Evolutionary conservation across 1,140 invertebrate species (phyloP).

Genomic region (Melipona quadrifasciata): DNA sequence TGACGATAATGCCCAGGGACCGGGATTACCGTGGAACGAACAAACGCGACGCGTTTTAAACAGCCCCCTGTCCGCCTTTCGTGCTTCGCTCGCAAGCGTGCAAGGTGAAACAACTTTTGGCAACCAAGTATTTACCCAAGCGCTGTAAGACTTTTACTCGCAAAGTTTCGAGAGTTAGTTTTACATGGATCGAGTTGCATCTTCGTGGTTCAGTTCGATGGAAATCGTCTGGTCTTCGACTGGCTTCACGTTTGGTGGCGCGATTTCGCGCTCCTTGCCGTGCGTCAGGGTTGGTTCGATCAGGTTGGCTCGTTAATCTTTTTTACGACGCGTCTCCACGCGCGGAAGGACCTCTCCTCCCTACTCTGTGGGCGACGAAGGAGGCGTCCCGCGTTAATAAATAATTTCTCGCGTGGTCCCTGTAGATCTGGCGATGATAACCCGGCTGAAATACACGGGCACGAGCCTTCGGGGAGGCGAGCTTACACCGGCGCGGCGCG

Average conservation of each 20-base stretch:
- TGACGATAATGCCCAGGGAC: slow-evolving; percentile 71
- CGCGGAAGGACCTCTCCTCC: slow-evolving; percentile 65
- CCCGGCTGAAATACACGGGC: slow-evolving; percentile 78
- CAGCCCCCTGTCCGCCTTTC: slow-evolving; percentile 16
- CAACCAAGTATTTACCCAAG: not conserved
- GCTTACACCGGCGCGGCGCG: slow-evolving; percentile 33
- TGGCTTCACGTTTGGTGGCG: slow-evolving; percentile 28
- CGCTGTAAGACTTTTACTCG: not conserved
- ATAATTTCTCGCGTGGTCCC: slow-evolving; percentile 81
- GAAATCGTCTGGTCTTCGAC: slow-evolving; percentile 22
- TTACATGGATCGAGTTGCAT: too few relatives aligned
- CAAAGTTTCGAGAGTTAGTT: not conserved
- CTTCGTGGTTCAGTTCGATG: not conserved
- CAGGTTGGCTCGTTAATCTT: slow-evolving; percentile 80
- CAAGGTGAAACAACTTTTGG: slow-evolving; percentile 55
- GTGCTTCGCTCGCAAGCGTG: not conserved
- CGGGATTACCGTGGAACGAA: slow-evolving; percentile 72
- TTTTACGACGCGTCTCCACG: slow-evolving; percentile 77
- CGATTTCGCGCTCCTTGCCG: slow-evolving; percentile 49
- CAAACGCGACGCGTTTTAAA: slow-evolving; percentile 60
- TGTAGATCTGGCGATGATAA: slow-evolving; percentile 82
- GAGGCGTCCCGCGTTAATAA: slow-evolving; percentile 80
- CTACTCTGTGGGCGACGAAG: slow-evolving; percentile 74
- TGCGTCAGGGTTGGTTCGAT: slow-evolving; percentile 67
- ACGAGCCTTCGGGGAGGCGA: slow-evolving; percentile 65